Evolutionary conservation across 2,797 vertebrate genomes (phyloP).

Genomic region (Melanotaenia pygmaea): DNA sequence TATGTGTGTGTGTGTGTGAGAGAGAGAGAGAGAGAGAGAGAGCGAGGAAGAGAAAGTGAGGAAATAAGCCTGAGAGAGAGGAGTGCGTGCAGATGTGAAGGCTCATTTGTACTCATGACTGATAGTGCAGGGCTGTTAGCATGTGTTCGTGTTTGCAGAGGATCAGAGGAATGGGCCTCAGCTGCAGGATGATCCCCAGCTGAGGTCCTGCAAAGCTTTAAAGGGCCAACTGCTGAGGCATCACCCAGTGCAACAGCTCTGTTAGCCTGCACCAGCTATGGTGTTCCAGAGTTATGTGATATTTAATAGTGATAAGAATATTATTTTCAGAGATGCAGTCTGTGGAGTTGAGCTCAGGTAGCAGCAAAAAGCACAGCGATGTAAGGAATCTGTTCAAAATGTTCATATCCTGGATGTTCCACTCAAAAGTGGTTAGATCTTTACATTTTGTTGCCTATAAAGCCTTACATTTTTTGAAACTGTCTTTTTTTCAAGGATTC

Average conservation of each 20-base stretch:
- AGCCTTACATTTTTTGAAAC: too few relatives aligned
- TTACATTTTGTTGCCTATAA: too few relatives aligned
- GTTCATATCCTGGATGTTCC: not conserved
- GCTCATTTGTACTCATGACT: constrained; percentile 34
- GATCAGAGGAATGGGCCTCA: constrained; percentile 33
- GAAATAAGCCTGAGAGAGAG: constrained; percentile 3
- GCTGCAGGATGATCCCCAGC: constrained; percentile 30
- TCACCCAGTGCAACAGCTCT: constrained; percentile 20
- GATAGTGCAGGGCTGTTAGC: constrained; percentile 39
- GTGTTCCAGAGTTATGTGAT: constrained; percentile 42
- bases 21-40: not conserved
- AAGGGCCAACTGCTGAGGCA: constrained; percentile 19
- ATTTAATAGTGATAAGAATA: constrained; percentile 58
- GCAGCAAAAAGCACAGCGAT: constrained; percentile 27
- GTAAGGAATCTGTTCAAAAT: constrained; percentile 14
- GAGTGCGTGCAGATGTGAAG: constrained; percentile 12
- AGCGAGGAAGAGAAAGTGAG: constrained; percentile 6
- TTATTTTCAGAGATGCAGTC: constrained; percentile 52
- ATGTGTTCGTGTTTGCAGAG: constrained; percentile 20
- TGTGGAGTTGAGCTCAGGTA: constrained; percentile 61
- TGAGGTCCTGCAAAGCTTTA: constrained; percentile 30
- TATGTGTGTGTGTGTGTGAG: not conserved
- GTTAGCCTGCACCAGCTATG: constrained; percentile 17
- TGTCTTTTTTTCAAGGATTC: too few relatives aligned
- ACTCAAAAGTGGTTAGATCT: not conserved